phyloP scores from a whole-genome alignment of 2,888 invertebrate genomes.

The Drosophila paracracens region DNA sequence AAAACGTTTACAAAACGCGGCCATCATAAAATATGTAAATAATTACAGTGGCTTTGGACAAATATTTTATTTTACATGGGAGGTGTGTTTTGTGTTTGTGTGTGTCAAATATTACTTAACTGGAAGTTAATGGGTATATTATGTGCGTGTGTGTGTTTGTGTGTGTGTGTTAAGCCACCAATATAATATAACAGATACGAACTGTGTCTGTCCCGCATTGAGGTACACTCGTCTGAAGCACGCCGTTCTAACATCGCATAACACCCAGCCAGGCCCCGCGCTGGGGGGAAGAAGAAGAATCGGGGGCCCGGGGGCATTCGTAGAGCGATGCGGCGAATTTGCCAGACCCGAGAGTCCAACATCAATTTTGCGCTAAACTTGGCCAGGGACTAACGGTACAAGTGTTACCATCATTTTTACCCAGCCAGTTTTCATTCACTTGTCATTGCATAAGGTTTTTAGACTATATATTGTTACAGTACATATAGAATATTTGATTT shows the following conservation, averaged over 20 bases:
- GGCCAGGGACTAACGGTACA: constrained; percentile 33
- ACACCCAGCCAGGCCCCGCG: constrained; percentile 30
- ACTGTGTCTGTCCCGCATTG: constrained; percentile 82
- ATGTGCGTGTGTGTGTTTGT: constrained; percentile 21
- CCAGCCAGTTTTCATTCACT: constrained; percentile 75
- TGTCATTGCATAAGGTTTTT: constrained; percentile 73
- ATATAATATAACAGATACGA: constrained; percentile 26
- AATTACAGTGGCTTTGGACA: constrained; percentile 56
- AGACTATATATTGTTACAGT: constrained; percentile 43
- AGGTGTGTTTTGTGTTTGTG: constrained; percentile 8
- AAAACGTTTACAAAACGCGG: constrained; percentile 39
- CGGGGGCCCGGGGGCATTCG: constrained; percentile 39
- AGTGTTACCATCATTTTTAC: constrained; percentile 19
- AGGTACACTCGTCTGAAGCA: constrained; percentile 84
- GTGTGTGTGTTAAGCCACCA: constrained; percentile 51
- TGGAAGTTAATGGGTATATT: constrained; percentile 34
- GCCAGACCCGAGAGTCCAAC: constrained; percentile 84
- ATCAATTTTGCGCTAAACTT: constrained; percentile 85
- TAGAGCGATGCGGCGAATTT: constrained; percentile 71
- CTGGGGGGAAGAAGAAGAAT: constrained; percentile 4
- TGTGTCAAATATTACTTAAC: constrained; percentile 25
- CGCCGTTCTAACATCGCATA: constrained; percentile 73
- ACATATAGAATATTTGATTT: constrained; percentile 38
- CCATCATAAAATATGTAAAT: constrained; percentile 35
- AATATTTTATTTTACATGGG: constrained; percentile 6